Evolutionary conservation across 2,797 vertebrate genomes (phyloP).

Genomic region (Paguma larvata): DNA sequence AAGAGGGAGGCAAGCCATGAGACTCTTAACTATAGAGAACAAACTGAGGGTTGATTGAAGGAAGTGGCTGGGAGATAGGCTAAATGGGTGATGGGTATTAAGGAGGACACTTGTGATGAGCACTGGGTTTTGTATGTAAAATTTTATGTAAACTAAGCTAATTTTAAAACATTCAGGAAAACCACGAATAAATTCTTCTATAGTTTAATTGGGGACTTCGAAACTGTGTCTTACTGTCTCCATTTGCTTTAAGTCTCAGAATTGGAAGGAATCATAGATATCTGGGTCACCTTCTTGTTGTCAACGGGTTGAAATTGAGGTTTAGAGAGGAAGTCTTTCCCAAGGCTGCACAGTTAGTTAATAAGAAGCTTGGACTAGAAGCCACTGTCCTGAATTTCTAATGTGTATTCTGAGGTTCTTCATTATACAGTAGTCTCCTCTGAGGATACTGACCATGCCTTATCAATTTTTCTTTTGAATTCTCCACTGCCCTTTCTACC

Average conservation of each 20-base stretch:
- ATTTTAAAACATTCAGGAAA: slow-evolving; percentile 29
- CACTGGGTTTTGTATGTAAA: not conserved
- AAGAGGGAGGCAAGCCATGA: too few relatives aligned
- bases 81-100: too few relatives aligned
- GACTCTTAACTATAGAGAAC: too few relatives aligned
- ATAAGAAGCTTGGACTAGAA: not conserved
- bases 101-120: too few relatives aligned
- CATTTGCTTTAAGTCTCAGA: slow-evolving; percentile 13
- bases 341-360: not conserved
- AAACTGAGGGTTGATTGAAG: too few relatives aligned
- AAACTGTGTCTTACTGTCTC: not conserved
- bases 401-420: not conserved
- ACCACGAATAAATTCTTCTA: not conserved
- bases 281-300: not conserved
- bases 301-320: not conserved
- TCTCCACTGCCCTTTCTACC: not conserved
- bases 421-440: not conserved
- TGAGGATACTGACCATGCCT: not conserved
- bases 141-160: not conserved
- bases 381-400: not conserved
- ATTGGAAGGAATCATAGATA: not conserved
- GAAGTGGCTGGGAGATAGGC: too few relatives aligned
- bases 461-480: not conserved
- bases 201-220: not conserved
- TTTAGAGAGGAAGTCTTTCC: not conserved